phyloP scores from a whole-genome alignment of 1,140 invertebrate species.

The Yoshiicerus persimilis region DNA sequence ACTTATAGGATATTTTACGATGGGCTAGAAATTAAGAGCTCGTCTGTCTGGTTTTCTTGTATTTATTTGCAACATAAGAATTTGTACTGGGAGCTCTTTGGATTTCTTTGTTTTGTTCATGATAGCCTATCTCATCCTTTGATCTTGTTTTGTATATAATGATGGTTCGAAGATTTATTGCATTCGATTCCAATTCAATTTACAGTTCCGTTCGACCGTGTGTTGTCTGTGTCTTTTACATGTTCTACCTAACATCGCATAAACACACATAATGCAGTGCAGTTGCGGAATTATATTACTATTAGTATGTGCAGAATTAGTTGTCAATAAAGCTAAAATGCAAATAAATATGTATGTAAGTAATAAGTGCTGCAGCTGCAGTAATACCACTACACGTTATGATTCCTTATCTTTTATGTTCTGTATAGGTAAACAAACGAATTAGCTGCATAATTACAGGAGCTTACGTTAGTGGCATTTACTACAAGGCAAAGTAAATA shows the following conservation, averaged over 20 bases:
- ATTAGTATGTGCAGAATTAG: not conserved
- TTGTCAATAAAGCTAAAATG: not conserved
- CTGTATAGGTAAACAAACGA: not conserved
- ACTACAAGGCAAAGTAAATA: not conserved
- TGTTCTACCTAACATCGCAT: not conserved
- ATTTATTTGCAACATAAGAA: not conserved
- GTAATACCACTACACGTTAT: not conserved
- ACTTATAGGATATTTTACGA: slow-evolving; percentile 10
- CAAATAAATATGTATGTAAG: not conserved
- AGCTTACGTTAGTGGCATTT: not conserved
- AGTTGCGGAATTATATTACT: not conserved
- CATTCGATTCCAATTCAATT: slow-evolving; percentile 10
- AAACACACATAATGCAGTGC: not conserved
- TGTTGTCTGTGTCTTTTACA: not conserved
- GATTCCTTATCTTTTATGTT: not conserved
- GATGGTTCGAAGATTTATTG: not conserved
- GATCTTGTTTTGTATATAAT: not conserved
- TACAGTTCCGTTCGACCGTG: not conserved
- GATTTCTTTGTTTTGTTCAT: not conserved
- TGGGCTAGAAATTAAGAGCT: slow-evolving; percentile 9
- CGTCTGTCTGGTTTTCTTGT: not conserved
- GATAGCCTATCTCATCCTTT: not conserved
- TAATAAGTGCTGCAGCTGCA: not conserved
- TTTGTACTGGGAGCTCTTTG: not conserved
- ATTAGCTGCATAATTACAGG: not conserved